Percentiles rank a stretch among this genome's conserved stretches.
These are phyloP conservation scores for Malurus cyaneus DNA, from an alignment of 2,113 vertebrate genomes.

Conservation along the genomic window DNA sequence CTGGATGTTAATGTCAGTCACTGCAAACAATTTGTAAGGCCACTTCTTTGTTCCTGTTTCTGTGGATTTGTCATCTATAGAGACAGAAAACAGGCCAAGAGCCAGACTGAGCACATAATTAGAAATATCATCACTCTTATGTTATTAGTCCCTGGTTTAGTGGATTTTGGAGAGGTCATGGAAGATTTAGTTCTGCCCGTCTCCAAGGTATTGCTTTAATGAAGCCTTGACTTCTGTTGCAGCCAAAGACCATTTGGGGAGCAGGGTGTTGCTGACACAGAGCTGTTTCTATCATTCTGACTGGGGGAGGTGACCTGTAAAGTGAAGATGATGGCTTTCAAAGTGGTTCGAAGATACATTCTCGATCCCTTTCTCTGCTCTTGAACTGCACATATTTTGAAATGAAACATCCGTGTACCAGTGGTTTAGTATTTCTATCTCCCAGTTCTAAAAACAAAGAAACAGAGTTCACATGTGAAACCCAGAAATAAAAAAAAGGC, in stretches of 20 bases:
- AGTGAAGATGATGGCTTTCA: not conserved
- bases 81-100: not conserved
- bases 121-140: not conserved
- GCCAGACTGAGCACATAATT: not conserved
- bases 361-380: not conserved
- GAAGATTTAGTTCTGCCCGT: not conserved
- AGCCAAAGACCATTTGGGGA: not conserved
- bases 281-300: not conserved
- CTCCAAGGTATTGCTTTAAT: not conserved
- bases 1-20: not conserved
- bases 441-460: not conserved
- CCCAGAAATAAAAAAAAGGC: not conserved
- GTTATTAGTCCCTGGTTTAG: not conserved
- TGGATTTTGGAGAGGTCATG: not conserved
- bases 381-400: not conserved
- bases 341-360: not conserved
- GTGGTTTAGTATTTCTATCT: not conserved
- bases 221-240: not conserved
- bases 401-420: fast-evolving
- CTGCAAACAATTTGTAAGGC: not conserved
- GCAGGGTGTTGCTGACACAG: not conserved
- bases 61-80: not conserved
- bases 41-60: not conserved
- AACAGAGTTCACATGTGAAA: not conserved
- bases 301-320: not conserved